Base-by-base conservation (phyloP, 2,113 vertebrate species). In the Paradoxurus hermaphroditus region DNA sequence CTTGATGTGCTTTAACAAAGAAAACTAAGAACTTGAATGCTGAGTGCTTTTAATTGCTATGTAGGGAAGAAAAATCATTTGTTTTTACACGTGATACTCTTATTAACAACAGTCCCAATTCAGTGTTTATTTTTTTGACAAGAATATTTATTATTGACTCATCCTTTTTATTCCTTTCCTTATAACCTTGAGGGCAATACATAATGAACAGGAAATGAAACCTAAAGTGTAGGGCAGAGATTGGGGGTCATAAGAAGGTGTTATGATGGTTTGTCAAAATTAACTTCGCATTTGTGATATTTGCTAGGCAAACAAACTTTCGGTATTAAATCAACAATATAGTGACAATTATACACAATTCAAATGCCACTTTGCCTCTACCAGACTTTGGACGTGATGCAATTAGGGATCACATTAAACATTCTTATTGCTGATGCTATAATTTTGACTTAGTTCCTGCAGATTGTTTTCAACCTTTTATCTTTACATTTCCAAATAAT, bases 41-140 rank as follows among this genome's bases (percentile, higher is more conserved):
- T 25, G 41, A 97, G 81, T 72, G 90, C 81, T 98, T 94, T 96
- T 81, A 13, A 34, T 81, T 98, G 95, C 97, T 98, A 98, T 97
- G 73, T 96, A 97, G 94, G 97, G 96, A 91, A 97, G 94, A 98
- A 98, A 98, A 98, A 98, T 98, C 94, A 93, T 82, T 98, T 98
- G 84, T 67, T 98, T 98, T 98, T 96, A 97, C 90, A 96, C 81
- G 97, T 96, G 59, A 81, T 96, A 96, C 87, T 98, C 92, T 90
- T 97, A 90, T 92, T 92, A 97, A 93, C 46, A 96, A 63, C 68
- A 84, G 72, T 84, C 34, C 27, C 79, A 96, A 83, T 23, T 3
- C 53, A 82, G 68, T 95, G 23, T 97, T 91, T 75, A 88, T 97
- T 98, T 7, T 0, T 96, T 95, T 97, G 82, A 56, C 72, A 96